A percentile compares a stretch with the other conserved stretches of the same genome.
Conservation (phyloP, 1,140 invertebrate species). For the Drosophila simulans region DNA sequence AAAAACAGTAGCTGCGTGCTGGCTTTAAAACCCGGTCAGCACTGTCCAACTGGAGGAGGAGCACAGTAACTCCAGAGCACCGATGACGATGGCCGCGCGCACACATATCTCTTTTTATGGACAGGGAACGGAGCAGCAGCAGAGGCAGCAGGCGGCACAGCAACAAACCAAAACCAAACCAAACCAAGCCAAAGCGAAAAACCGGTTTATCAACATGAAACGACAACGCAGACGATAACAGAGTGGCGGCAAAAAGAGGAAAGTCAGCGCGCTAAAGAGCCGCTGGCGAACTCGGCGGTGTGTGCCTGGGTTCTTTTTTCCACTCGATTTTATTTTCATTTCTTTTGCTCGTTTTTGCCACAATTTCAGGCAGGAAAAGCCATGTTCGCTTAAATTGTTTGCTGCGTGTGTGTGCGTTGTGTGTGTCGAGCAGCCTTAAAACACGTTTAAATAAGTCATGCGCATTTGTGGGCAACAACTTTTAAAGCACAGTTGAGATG, state of each 20-base stretch:
- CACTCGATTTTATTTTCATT: constrained; percentile 45
- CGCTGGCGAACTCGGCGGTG: constrained; percentile 62
- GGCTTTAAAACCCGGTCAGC: constrained; percentile 11
- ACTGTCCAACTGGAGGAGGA: constrained; percentile 7
- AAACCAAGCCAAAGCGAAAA: constrained; percentile 54
- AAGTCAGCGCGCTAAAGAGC: constrained; percentile 40
- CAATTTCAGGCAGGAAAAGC: constrained; percentile 78
- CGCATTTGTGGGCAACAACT: constrained; percentile 66
- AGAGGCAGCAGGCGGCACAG: constrained; percentile 41
- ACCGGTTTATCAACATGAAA: constrained; percentile 76
- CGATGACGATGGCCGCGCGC: constrained; percentile 44
- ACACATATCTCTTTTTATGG: constrained; percentile 62
- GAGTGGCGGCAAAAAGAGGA: constrained; percentile 22
- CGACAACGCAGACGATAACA: constrained; percentile 65
- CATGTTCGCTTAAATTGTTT: constrained; percentile 80
- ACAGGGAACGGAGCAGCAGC: constrained; percentile 32
- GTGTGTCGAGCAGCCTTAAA: constrained; percentile 40
- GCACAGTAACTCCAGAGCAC: constrained; percentile 28
- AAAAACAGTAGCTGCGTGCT: not conserved
- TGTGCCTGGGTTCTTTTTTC: constrained; percentile 33
- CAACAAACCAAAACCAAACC: constrained; percentile 50
- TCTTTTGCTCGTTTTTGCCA: constrained; percentile 56
- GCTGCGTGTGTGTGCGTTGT: constrained; percentile 54
- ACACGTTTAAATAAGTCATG: constrained; percentile 82
- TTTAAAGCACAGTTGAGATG: constrained; percentile 59